Evolutionary conservation across 2,113 vertebrate species (phyloP).

Genomic region (Gulo gulo): DNA sequence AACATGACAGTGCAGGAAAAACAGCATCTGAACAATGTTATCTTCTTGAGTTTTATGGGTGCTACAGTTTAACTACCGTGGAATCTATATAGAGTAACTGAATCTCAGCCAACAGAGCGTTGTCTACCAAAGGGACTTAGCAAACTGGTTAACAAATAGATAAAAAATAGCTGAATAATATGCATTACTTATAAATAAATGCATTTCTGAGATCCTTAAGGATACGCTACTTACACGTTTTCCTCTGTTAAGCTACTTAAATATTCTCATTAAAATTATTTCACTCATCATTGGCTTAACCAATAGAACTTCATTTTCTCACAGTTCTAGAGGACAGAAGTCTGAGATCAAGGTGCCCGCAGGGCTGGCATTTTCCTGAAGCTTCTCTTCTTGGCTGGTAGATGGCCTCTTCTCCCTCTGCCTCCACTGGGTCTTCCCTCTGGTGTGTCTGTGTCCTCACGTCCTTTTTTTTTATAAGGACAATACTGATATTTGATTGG

Average conservation of each 20-base stretch:
- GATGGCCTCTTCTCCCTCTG: neutral
- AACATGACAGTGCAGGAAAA: constrained; percentile 15
- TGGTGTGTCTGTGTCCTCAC: neutral
- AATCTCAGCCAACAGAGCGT: neutral
- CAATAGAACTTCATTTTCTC: neutral
- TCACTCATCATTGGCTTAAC: neutral
- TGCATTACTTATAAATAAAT: neutral
- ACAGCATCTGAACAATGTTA: neutral
- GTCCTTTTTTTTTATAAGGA: neutral
- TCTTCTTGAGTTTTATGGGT: neutral
- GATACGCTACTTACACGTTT: neutral
- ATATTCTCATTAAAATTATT: neutral
- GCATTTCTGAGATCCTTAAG: constrained; percentile 32
- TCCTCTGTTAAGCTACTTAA: constrained; percentile 1
- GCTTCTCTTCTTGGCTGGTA: neutral
- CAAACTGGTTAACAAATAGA: constrained; percentile 26
- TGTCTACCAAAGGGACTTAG: neutral
- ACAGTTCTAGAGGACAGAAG: neutral
- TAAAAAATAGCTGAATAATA: neutral
- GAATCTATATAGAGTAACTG: constrained; percentile 6
- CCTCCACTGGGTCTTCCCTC: neutral
- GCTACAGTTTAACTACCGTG: neutral
- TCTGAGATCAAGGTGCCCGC: neutral
- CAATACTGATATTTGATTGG: neutral
- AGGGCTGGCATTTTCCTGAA: neutral